Evolutionary conservation across 1,140 invertebrate species (phyloP).

Genomic region (Neotoxoptera formosana): DNA sequence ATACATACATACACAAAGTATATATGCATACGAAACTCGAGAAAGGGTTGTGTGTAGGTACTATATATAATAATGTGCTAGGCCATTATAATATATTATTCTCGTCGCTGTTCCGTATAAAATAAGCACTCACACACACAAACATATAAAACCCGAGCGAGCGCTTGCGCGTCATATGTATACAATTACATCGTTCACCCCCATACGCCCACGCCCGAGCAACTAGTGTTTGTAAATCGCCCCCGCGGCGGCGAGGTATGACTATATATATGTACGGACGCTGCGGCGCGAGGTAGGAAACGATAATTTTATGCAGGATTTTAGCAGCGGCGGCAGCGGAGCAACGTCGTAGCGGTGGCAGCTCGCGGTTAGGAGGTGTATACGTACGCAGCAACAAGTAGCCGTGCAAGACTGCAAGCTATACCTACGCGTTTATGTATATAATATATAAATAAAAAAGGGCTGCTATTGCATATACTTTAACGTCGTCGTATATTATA

Average conservation of each 20-base stretch:
- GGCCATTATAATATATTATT: neutral
- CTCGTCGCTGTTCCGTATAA: neutral
- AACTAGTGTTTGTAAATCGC: conserved; percentile 37
- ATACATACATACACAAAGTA: neutral
- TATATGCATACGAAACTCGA: neutral
- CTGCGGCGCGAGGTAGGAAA: neutral
- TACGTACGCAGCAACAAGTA: conserved; percentile 22
- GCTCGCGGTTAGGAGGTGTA: neutral
- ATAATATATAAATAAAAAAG: neutral
- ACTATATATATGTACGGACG: no score
- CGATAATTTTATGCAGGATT: conserved; percentile 49
- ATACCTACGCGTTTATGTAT: neutral
- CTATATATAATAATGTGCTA: neutral
- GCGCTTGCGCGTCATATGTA: neutral
- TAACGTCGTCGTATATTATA: neutral
- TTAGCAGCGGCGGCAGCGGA: neutral
- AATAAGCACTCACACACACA: neutral
- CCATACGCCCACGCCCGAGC: neutral
- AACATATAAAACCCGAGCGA: neutral
- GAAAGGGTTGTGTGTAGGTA: neutral
- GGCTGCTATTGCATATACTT: neutral
- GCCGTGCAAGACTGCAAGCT: conserved; percentile 4
- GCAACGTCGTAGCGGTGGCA: neutral
- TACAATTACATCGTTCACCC: neutral
- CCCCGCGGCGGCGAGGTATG: neutral